Evolutionary conservation across 1,140 invertebrate species (phyloP).

Genomic region (Spodoptera litura): DNA sequence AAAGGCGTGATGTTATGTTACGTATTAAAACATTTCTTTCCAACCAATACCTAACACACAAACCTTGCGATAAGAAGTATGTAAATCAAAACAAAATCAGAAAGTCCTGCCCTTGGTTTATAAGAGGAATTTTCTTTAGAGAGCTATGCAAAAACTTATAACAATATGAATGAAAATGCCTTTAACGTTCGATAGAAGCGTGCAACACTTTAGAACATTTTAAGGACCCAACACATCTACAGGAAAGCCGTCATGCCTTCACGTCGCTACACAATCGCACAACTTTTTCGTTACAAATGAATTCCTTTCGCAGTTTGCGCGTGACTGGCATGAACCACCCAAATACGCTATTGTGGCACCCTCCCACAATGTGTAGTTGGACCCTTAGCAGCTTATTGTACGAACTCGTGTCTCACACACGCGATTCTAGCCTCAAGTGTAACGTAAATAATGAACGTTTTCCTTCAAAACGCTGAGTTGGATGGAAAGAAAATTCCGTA

Average conservation of each 20-base stretch:
- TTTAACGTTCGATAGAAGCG: slow-evolving; percentile 6
- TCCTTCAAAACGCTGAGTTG: not conserved
- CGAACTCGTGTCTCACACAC: not conserved
- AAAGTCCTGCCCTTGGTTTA: not conserved
- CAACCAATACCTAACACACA: no score
- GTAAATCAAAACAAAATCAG: not conserved
- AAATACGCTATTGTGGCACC: slow-evolving; percentile 56
- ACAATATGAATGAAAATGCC: not conserved
- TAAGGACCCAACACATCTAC: slow-evolving; percentile 32
- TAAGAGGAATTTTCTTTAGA: not conserved
- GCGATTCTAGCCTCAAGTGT: slow-evolving; percentile 10
- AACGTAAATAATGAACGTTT: slow-evolving; percentile 15
- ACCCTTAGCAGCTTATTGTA: slow-evolving; percentile 61
- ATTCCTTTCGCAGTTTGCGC: slow-evolving; percentile 54
- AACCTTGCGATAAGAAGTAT: not conserved
- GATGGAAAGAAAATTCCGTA: slow-evolving; percentile 36
- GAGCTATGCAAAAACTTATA: slow-evolving; percentile 3
- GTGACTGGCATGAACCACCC: slow-evolving; percentile 63
- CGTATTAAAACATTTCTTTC: no score
- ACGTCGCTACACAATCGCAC: slow-evolving; percentile 42
- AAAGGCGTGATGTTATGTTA: no score
- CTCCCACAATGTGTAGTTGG: slow-evolving; percentile 56
- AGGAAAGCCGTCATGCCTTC: slow-evolving; percentile 4
- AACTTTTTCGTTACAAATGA: slow-evolving; percentile 69
- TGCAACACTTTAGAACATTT: slow-evolving; percentile 27